Evolutionary conservation across 2,113 vertebrate genomes (phyloP).

Genomic region (Alethe castanea): DNA sequence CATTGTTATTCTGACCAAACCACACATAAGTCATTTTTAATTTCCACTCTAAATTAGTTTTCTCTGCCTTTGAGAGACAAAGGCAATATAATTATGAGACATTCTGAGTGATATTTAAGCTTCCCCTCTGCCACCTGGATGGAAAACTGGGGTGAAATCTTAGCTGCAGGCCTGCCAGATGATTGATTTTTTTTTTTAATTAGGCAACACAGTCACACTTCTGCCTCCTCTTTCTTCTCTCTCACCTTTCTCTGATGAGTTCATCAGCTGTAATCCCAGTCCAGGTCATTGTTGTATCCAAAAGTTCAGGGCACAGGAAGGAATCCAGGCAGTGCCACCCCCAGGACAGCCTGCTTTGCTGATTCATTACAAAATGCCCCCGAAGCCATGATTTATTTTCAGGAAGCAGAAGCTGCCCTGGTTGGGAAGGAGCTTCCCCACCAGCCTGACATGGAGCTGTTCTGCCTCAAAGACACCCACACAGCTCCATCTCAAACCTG

Average conservation of each 20-base stretch:
- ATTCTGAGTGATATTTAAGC: background rate
- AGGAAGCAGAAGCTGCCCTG: background rate
- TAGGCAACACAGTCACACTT: background rate
- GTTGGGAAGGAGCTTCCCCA: background rate
- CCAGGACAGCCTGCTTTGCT: background rate
- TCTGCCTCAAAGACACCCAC: background rate
- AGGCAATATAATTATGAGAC: background rate
- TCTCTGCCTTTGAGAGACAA: background rate
- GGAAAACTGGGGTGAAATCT: background rate
- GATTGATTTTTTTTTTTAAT: background rate
- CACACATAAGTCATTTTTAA: background rate
- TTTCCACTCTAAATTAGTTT: background rate
- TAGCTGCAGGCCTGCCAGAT: background rate
- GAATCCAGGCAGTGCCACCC: background rate
- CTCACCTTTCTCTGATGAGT: background rate
- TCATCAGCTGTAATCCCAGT: background rate
- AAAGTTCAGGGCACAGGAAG: background rate
- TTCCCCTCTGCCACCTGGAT: background rate
- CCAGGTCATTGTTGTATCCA: background rate
- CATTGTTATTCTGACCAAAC: background rate
- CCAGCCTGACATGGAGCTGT: background rate
- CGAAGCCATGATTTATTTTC: background rate
- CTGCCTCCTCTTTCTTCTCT: background rate
- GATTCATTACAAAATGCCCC: background rate
- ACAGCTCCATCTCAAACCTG: background rate